Evolutionary conservation across 2,888 invertebrate genomes (phyloP).

Genomic region (Cantharis flavilabris): DNA sequence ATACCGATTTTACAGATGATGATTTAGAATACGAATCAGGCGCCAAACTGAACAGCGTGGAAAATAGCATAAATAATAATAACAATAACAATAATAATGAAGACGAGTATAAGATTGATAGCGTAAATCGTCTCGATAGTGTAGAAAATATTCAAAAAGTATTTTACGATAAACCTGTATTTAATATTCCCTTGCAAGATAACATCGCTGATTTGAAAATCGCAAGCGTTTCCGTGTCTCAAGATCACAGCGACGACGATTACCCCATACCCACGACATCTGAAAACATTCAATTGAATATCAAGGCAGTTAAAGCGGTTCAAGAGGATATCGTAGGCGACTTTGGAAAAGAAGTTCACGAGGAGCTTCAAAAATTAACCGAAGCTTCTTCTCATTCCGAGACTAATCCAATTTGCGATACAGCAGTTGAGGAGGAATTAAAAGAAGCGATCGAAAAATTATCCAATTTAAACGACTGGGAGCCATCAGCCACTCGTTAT

Average conservation of each 20-base stretch:
- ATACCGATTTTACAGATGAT: slow-evolving; percentile 56
- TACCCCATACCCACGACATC: slow-evolving; percentile 36
- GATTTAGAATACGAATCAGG: slow-evolving; percentile 57
- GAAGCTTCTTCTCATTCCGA: slow-evolving; percentile 12
- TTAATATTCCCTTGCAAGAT: slow-evolving; percentile 56
- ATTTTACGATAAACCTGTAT: slow-evolving; percentile 63
- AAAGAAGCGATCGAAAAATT: slow-evolving; percentile 52
- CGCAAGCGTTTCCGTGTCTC: slow-evolving; percentile 43
- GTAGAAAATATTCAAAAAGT: slow-evolving; percentile 60
- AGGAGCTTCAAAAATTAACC: slow-evolving; percentile 60
- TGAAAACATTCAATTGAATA: slow-evolving; percentile 60
- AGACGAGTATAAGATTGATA: slow-evolving; percentile 50
- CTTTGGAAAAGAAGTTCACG: slow-evolving; percentile 64
- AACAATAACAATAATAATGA: slow-evolving; percentile 43
- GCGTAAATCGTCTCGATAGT: slow-evolving; percentile 55
- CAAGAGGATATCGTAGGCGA: slow-evolving; percentile 60
- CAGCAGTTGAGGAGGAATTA: slow-evolving; percentile 45
- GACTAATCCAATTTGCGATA: slow-evolving; percentile 16
- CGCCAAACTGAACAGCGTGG: slow-evolving; percentile 57
- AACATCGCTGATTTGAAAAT: slow-evolving; percentile 39
- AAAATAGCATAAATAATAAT: slow-evolving; percentile 50
- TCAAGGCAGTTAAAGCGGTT: slow-evolving; percentile 40
- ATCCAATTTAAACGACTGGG: slow-evolving; percentile 44
- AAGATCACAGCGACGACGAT: slow-evolving; percentile 46
- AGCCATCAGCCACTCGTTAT: slow-evolving; percentile 48